These are phyloP conservation scores for Plemyria rubiginata DNA, from an alignment of 2,888 invertebrate genomes.

Conservation along the genomic window DNA sequence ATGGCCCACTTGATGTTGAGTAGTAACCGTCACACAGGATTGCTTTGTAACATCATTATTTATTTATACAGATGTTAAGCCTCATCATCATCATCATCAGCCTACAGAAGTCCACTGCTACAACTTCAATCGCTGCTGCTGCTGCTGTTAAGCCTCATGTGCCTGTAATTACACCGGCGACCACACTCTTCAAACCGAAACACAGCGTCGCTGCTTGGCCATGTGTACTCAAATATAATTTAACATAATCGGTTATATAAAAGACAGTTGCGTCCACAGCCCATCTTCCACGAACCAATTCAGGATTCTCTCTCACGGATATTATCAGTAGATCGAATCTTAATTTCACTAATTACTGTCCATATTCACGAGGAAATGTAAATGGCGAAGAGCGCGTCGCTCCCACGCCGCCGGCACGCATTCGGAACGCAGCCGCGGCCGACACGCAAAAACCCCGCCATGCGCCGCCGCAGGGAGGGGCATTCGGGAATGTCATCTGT, in stretches of 20 bases:
- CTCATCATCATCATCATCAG: no score
- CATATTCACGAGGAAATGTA: conserved; percentile 29
- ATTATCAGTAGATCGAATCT: conserved; percentile 25
- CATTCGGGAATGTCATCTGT: conserved; percentile 5
- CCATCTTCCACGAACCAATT: conserved; percentile 26
- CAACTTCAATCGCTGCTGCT: no score
- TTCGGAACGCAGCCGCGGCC: conserved; percentile 50
- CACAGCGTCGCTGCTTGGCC: no score
- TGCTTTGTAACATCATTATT: no score
- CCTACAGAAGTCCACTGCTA: no score
- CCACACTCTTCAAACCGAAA: no score
- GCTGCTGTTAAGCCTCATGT: no score
- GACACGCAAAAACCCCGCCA: conserved; percentile 44
- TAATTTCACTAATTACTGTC: conserved; percentile 31
- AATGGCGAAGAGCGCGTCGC: conserved; percentile 43
- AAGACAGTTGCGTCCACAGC: neutral
- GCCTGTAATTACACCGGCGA: no score
- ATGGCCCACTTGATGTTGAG: no score
- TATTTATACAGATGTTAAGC: no score
- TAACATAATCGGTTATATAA: neutral
- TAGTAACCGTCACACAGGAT: no score
- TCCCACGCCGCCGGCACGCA: conserved; percentile 61
- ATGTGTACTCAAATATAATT: neutral
- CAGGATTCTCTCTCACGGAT: conserved; percentile 23
- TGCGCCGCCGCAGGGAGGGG: conserved; percentile 2